A percentile compares a stretch with the other conserved stretches of the same genome.
phyloP scores from a whole-genome alignment of 2,888 invertebrate genomes.

The Polietes domitor region DNA sequence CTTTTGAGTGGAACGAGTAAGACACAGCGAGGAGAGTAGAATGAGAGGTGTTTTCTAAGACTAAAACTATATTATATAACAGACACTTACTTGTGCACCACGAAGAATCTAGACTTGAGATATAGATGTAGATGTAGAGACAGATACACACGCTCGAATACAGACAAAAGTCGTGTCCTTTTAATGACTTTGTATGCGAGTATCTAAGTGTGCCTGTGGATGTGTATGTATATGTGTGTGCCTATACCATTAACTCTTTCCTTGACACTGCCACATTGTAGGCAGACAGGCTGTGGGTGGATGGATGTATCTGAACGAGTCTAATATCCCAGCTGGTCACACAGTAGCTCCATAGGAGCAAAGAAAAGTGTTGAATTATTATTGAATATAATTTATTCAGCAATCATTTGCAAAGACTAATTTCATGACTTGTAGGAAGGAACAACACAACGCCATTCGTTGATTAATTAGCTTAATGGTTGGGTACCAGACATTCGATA shows the following conservation, averaged over 20 bases:
- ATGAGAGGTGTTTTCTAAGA: not conserved
- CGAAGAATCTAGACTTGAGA: not conserved
- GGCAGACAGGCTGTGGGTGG: constrained; percentile 1
- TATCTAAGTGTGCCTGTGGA: constrained; percentile 17
- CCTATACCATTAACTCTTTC: constrained; percentile 41
- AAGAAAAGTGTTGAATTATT: too few relatives aligned
- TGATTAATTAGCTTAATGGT: too few relatives aligned
- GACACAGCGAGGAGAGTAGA: too few relatives aligned
- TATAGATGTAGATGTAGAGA: not conserved
- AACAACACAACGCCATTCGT: too few relatives aligned
- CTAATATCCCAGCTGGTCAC: too few relatives aligned
- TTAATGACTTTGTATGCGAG: constrained; percentile 40
- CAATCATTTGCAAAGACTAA: too few relatives aligned
- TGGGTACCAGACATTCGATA: too few relatives aligned
- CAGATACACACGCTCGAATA: not conserved
- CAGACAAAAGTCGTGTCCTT: constrained; percentile 37
- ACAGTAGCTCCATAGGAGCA: too few relatives aligned
- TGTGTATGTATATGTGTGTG: constrained; percentile 30
- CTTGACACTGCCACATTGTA: constrained; percentile 38
- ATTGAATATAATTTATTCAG: too few relatives aligned
- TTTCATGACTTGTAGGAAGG: too few relatives aligned
- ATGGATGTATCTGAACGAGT: too few relatives aligned
- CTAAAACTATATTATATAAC: not conserved
- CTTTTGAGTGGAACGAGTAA: not conserved
- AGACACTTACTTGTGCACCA: not conserved